Evolutionary conservation across 2,113 vertebrate genomes (phyloP).

Genomic region (Pholis gunnellus): DNA sequence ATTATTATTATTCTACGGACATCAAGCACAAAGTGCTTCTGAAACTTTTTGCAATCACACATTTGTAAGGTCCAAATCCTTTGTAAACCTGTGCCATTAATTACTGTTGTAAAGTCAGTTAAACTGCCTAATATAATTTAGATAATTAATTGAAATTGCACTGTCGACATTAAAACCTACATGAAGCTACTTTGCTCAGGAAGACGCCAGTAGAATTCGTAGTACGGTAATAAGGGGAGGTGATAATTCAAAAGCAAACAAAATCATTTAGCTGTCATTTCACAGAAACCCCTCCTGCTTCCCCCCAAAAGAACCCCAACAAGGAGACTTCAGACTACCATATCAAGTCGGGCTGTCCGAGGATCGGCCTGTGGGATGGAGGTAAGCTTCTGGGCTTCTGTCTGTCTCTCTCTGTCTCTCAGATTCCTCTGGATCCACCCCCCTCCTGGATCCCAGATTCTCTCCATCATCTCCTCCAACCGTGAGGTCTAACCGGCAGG

Average conservation of each 20-base stretch:
- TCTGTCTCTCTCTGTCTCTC: conserved; percentile 67
- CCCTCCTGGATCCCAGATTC: conserved; percentile 87
- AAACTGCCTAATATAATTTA: not conserved
- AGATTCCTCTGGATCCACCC: conserved; percentile 84
- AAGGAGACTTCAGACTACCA: conserved; percentile 77
- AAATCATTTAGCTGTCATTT: conserved; percentile 64
- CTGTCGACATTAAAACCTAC: conserved; percentile 10
- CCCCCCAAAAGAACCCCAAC: conserved; percentile 57
- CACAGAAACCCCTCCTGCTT: conserved; percentile 28
- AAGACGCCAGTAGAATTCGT: conserved; percentile 14
- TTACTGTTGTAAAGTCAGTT: conserved; percentile 16
- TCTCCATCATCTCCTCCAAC: conserved; percentile 85
- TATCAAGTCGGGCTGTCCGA: conserved; percentile 72
- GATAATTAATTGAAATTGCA: conserved; percentile 3
- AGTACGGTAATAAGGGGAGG: conserved; percentile 11
- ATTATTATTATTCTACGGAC: not conserved
- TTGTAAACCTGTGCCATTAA: conserved; percentile 6
- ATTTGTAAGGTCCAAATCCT: conserved; percentile 7
- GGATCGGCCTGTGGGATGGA: conserved; percentile 74
- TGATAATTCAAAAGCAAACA: conserved; percentile 49
- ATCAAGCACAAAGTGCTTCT: conserved; percentile 10
- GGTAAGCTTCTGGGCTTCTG: conserved; percentile 71
- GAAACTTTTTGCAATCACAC: not conserved
- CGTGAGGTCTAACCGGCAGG: conserved; percentile 82
- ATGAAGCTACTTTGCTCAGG: conserved; percentile 24